These are phyloP conservation scores for Acanthurus leucopareius DNA, from an alignment of 2,797 vertebrate genomes.

Conservation along the genomic window DNA sequence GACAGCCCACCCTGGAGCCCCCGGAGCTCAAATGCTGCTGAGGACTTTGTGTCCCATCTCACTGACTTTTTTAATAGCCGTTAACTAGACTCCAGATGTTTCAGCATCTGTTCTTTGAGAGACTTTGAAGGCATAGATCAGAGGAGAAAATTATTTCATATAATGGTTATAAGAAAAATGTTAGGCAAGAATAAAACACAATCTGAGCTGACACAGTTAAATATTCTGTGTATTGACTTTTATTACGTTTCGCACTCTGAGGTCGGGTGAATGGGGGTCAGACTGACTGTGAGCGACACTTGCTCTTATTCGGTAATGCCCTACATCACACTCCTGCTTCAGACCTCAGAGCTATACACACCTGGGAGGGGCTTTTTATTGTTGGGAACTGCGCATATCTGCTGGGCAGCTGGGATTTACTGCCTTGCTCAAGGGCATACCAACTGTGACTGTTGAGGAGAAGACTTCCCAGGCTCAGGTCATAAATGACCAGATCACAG, in stretches of 20 bases:
- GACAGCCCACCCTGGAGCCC: conserved; percentile 73
- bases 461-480: conserved; percentile 52
- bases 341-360: conserved; percentile 38
- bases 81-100: conserved; percentile 85
- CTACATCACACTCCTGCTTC: conserved; percentile 35
- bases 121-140: conserved; percentile 85
- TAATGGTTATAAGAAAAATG: conserved; percentile 78
- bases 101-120: conserved; percentile 81
- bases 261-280: conserved; percentile 57
- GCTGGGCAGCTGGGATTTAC: conserved; percentile 80
- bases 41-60: conserved; percentile 82
- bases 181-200: conserved; percentile 63
- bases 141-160: conserved; percentile 83
- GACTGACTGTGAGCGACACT: conserved; percentile 45
- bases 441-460: conserved; percentile 58
- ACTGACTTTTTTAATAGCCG: conserved; percentile 82
- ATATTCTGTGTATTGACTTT: conserved; percentile 39
- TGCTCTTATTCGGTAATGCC: conserved; percentile 34
- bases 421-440: conserved; percentile 82
- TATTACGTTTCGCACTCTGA: conserved; percentile 38
- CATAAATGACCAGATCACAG: conserved; percentile 72
- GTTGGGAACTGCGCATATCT: conserved; percentile 75
- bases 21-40: conserved; percentile 61
- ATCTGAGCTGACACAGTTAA: conserved; percentile 53
- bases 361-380: conserved; percentile 69